Base-by-base conservation (phyloP, 2,113 vertebrate species). In the Marmota flaviventris region DNA sequence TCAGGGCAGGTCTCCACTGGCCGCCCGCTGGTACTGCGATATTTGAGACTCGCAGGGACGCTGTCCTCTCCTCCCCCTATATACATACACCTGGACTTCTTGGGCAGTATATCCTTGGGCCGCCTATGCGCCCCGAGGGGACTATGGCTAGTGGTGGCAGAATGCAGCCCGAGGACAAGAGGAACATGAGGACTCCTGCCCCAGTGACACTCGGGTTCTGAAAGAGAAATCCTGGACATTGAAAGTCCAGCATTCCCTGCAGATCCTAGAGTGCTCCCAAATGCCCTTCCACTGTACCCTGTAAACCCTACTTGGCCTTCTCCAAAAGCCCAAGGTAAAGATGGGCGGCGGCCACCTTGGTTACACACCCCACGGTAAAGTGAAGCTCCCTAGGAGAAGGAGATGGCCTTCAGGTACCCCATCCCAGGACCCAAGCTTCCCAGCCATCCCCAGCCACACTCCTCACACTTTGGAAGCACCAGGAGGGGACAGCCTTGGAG, bases 41-140 rank as follows among this genome's bases (percentile, higher is more conserved):
- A 9, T 2, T 37, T 3, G 10, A 78, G 84, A 27, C 76, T 16
- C 1, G 1, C 61, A 3, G 91, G 37, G 70, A 91, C 24, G 0
- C 73, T 25, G 4, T 29, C 18, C 17, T 5, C 14, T 17, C 45
- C 1, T 13, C 29, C 5, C 29, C 24, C 11, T 39, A 29, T 11
- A 9, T 13, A n/a, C 61, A 2, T 17, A 27, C 70, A 34, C 87
- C 18, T 39, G 81, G 39, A 16, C 58, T 63, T 63, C 24, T 11
- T 63, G 61, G 61, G 25, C 61, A 14, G 42, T 12, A 32, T 1
- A 25, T 48, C 7, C 39, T n/a, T 3, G 13, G 34, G 45, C 58
- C 0, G 1, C 42, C 18, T 17, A 4, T 4, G 63, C 2, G 1
- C 56, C n/a, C 39, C 1, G 1, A 25, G 1, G 11, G 32, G 72